Base-by-base conservation (phyloP, 2,888 invertebrate species). In the Amiota mariae region DNA sequence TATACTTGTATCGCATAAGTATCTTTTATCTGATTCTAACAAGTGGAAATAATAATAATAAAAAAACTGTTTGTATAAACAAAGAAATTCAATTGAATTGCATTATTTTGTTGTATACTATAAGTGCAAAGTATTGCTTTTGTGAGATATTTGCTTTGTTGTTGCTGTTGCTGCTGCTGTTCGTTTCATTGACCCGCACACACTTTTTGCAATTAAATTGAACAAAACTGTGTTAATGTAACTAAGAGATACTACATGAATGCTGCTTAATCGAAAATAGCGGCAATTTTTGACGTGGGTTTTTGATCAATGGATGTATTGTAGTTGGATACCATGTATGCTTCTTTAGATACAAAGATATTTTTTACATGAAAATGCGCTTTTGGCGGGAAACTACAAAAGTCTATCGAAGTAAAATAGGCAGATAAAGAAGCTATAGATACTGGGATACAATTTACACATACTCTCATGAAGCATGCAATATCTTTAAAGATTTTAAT, bases 201-300 rank as follows among this genome's bases (percentile, higher is more conserved):
- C 73, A 36, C 36, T 36, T 36, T 70, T 68, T 56, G 77, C 78
- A 82, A 86, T 85, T 85, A 82, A 82, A 81, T 79, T 75, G 74
- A 79, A 84, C 84, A 24, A 85, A 77, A 75, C 77, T 86, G 80
- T 83, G 86, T 80, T 85, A 82, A 87, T 87, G 86, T 72, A 78
- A 78, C 78, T 80, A 78, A 76, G 73, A 81, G 78, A 78, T 78
- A 70, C 20, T 78, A 70, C 20, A 51, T 64, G 63, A 66, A 20
- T 66, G 59, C 59, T 66, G 59, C 59, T 20, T 18, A 51, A 20
- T 10, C 59, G 8, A 59, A 59, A 59, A 59, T 59, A 18, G 59
- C 59, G 18, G 59, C 18, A 59, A 59, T 6, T 36, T 36, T 59
- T 59, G 59, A 15, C n/a, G 36, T 57, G n/a, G 11, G 15, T 20